Base-by-base conservation (phyloP, 37 sponge, comb jelly and placozoan species). In the Mnemiopsis leidyi region DNA sequence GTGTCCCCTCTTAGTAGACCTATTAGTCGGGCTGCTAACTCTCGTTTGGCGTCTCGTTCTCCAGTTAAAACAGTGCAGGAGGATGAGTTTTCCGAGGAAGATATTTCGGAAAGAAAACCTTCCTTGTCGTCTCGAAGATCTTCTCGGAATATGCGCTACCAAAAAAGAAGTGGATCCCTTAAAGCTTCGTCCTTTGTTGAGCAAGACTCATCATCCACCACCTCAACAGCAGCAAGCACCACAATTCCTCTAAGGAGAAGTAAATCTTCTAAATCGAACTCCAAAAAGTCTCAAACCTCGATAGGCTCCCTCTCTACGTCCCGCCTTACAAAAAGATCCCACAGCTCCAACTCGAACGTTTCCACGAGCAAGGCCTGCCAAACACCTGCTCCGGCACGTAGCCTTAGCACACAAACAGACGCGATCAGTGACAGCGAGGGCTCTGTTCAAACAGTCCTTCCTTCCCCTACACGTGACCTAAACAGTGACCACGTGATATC, bases 401-500 rank as follows among this genome's bases (percentile, higher is more conserved):
- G 30, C 24, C 61, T 32, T 61, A 85, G 90, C 61, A 85, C 90
- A 25, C 79, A 77, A 36, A 9, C 79, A 16, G 79, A 31, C 35
- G 26, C 79, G 79, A 61, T 36, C 38, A 40, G 61, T 40, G 90
- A 85, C 90, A 33, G 23, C 35, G 82, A 33, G 23, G 39, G 36
- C 24, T 40, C 90, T 13, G 90, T 40, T 26, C 40, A 40, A 37
- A 85, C 90, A n/a, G 90, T 85, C 29, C 90, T 85, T 0, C 90
- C 90, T 1, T 85, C 90, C 39, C 90, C 90, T 1, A 85, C 90
- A 16, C 40, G 90, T 18, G 90, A 85, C 90, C 38, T 85, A 61
- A 29, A n/a, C 23, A 16, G 38, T 16, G 61, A 38, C 39, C 61
- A 38, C 61, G 90, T 33, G 90, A 40, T 85, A 36, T 85, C 90